Evolutionary conservation across 2,797 vertebrate genomes (phyloP).

Genomic region (Harpagifer antarcticus): DNA sequence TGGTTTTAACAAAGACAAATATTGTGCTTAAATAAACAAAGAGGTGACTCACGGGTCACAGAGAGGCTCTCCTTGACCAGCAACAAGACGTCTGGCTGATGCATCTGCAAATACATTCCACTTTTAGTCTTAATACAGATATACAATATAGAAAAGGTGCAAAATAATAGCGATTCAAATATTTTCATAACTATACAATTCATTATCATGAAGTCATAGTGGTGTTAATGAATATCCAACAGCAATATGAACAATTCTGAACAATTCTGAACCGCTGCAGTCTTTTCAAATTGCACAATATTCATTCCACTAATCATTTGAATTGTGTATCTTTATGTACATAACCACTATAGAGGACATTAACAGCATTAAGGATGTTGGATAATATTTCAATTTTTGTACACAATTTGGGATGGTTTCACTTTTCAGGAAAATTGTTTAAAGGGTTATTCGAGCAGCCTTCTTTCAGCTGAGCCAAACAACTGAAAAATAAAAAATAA

Average conservation of each 20-base stretch:
- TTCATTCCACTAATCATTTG: too few relatives aligned
- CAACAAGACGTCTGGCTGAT: conserved; percentile 95
- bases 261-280: not conserved
- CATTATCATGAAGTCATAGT: too few relatives aligned
- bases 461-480: too few relatives aligned
- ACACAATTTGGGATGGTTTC: too few relatives aligned
- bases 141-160: conserved; percentile 21
- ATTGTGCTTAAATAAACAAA: not conserved
- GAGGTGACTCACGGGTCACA: conserved; percentile 88
- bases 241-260: not conserved
- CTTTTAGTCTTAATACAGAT: conserved; percentile 64
- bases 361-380: too few relatives aligned
- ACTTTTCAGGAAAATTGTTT: too few relatives aligned
- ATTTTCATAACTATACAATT: not conserved
- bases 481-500: too few relatives aligned
- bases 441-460: too few relatives aligned
- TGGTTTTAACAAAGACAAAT: not conserved
- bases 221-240: not conserved
- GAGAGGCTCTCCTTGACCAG: conserved; percentile 92
- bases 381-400: too few relatives aligned
- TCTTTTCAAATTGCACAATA: not conserved
- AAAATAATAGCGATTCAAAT: conserved; percentile 12
- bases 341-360: too few relatives aligned
- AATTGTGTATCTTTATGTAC: too few relatives aligned
- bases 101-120: conserved; percentile 89